phyloP scores from a whole-genome alignment of 2,888 invertebrate genomes.

The Brenthis daphne region DNA sequence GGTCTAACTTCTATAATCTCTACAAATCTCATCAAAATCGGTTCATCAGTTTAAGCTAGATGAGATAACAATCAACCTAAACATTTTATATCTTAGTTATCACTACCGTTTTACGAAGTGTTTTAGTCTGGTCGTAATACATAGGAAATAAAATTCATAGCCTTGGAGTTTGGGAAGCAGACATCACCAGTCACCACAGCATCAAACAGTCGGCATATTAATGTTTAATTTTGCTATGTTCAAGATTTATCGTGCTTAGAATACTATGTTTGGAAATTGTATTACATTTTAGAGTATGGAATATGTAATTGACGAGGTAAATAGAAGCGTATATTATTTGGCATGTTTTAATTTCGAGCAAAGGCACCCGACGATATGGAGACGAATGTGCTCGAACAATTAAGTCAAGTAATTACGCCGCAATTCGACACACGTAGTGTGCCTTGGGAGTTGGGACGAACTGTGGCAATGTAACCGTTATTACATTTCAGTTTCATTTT shows the following conservation, averaged over 20 bases:
- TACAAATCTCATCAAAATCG: too few species aligned
- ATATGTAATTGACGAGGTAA: neutral
- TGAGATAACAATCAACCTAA: too few species aligned
- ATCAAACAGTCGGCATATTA: conserved; percentile 8
- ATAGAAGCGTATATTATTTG: conserved; percentile 3
- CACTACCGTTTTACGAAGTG: neutral
- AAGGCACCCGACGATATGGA: conserved; percentile 17
- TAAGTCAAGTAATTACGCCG: conserved; percentile 41
- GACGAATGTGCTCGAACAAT: conserved; percentile 36
- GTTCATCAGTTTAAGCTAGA: too few species aligned
- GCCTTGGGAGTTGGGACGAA: conserved; percentile 25
- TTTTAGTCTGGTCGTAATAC: neutral
- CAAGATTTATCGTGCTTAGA: neutral
- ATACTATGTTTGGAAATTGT: conserved; percentile 2
- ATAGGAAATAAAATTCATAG: conserved; percentile 3
- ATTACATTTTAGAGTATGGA: too few species aligned
- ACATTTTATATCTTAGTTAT: too few species aligned
- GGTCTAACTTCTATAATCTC: too few species aligned
- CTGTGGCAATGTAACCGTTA: conserved; percentile 30
- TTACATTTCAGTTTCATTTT: conserved; percentile 29
- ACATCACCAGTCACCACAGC: conserved; percentile 9
- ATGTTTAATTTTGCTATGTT: neutral
- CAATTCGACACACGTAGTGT: conserved; percentile 39
- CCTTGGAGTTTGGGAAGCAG: conserved; percentile 7
- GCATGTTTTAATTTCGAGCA: conserved; percentile 14